Evolutionary conservation across 2,113 vertebrate genomes (phyloP).

Genomic region (Acinonyx jubatus): DNA sequence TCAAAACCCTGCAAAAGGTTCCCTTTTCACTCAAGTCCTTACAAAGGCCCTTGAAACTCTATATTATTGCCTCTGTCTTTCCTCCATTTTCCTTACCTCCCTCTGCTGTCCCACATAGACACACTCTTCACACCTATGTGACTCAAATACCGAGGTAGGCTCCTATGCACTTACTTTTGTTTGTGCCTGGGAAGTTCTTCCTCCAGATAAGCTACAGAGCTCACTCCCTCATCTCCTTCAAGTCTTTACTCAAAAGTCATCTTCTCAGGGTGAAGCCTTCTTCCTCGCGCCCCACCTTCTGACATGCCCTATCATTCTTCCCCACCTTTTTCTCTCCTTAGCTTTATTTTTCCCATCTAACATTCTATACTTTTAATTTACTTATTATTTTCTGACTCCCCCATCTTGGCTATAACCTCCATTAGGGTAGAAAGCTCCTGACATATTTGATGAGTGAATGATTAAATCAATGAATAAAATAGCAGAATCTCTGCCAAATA

Average conservation of each 20-base stretch:
- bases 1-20: constrained; percentile 23
- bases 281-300: background rate
- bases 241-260: background rate
- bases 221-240: background rate
- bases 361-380: background rate
- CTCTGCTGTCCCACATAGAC: background rate
- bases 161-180: background rate
- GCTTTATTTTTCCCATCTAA: constrained; percentile 31
- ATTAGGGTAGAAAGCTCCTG: background rate
- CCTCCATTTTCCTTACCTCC: background rate
- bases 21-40: background rate
- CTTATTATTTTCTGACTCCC: background rate
- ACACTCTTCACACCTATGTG: background rate
- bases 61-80: background rate
- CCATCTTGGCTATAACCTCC: background rate
- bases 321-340: background rate
- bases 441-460: background rate
- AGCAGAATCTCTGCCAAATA: constrained; percentile 14
- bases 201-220: background rate
- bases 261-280: background rate
- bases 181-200: background rate
- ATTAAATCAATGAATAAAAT: background rate
- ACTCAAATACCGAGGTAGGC: background rate
- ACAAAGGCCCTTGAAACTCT: background rate
- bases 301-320: background rate